Conservation (phyloP, 2,888 invertebrate species). For the Allophyes oxyacanthae region DNA sequence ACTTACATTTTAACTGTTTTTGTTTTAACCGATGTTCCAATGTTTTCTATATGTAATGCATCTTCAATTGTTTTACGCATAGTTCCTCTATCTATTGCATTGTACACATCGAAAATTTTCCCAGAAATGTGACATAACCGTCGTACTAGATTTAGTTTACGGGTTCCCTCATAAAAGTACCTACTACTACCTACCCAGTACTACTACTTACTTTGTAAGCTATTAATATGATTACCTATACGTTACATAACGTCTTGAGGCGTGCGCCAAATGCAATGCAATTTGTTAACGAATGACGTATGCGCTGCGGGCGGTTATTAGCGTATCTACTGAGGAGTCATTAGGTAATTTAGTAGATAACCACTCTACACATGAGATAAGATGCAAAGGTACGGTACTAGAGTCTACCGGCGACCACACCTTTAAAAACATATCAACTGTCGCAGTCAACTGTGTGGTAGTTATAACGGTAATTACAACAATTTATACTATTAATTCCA, state of each 20-base stretch:
- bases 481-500: slow-evolving; percentile 23
- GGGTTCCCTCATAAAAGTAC: slow-evolving; percentile 46
- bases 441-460: slow-evolving; percentile 9
- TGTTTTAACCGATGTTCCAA: not conserved
- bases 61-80: slow-evolving; percentile 6
- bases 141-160: slow-evolving; percentile 57
- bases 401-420: slow-evolving; percentile 29
- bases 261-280: slow-evolving; percentile 50
- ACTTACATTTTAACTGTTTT: not conserved
- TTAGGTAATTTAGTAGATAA: slow-evolving; percentile 43
- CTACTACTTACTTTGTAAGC: slow-evolving; percentile 48
- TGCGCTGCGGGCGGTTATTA: slow-evolving; percentile 46
- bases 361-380: slow-evolving; percentile 26
- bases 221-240: slow-evolving; percentile 67
- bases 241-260: slow-evolving; percentile 60
- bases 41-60: not conserved
- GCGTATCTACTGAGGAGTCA: slow-evolving; percentile 26
- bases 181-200: too few relatives aligned
- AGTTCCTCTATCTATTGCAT: slow-evolving; percentile 9
- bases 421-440: slow-evolving; percentile 38
- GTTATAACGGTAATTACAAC: slow-evolving; percentile 31
- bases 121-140: slow-evolving; percentile 42
- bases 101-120: slow-evolving; percentile 22
- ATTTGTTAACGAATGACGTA: slow-evolving; percentile 32
- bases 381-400: slow-evolving; percentile 1